phyloP scores from a whole-genome alignment of 2,797 vertebrate species.

The Acanthurus leucopareius region DNA sequence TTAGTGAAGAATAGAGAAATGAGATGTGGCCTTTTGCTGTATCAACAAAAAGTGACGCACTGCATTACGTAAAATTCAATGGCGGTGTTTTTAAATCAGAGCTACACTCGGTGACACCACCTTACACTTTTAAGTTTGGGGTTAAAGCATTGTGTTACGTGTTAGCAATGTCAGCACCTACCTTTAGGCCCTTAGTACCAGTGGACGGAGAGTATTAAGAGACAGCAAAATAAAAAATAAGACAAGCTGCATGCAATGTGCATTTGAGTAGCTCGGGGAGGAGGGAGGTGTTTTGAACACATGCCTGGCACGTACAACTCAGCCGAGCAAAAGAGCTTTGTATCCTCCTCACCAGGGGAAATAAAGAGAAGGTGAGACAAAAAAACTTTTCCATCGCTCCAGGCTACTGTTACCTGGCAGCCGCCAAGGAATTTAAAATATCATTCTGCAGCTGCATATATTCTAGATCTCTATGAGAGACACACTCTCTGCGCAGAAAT shows the following conservation, averaged over 20 bases:
- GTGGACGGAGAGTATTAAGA: constrained; percentile 61
- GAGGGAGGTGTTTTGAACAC: constrained; percentile 70
- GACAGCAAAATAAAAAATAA: constrained; percentile 57
- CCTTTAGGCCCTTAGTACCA: constrained; percentile 50
- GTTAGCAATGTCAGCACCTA: constrained; percentile 50
- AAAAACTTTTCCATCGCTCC: constrained; percentile 84
- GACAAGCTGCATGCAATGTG: constrained; percentile 58
- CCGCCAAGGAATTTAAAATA: constrained; percentile 85
- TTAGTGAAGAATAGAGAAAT: constrained; percentile 3
- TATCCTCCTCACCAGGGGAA: constrained; percentile 84
- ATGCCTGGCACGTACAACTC: constrained; percentile 83
- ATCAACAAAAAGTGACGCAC: constrained; percentile 34
- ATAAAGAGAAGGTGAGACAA: constrained; percentile 86
- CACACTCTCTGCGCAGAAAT: constrained; percentile 48
- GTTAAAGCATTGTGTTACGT: constrained; percentile 47
- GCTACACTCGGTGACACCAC: constrained; percentile 19
- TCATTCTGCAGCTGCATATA: constrained; percentile 79
- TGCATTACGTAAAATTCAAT: constrained; percentile 30
- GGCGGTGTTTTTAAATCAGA: constrained; percentile 16
- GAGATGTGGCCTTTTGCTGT: not conserved
- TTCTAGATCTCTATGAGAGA: constrained; percentile 71
- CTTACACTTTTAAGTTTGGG: constrained; percentile 24
- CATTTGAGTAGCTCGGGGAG: constrained; percentile 67
- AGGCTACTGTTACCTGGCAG: constrained; percentile 84
- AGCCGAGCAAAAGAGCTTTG: constrained; percentile 82